phyloP scores from a whole-genome alignment of 2,888 invertebrate genomes.

The Philhelius pedissequus region DNA sequence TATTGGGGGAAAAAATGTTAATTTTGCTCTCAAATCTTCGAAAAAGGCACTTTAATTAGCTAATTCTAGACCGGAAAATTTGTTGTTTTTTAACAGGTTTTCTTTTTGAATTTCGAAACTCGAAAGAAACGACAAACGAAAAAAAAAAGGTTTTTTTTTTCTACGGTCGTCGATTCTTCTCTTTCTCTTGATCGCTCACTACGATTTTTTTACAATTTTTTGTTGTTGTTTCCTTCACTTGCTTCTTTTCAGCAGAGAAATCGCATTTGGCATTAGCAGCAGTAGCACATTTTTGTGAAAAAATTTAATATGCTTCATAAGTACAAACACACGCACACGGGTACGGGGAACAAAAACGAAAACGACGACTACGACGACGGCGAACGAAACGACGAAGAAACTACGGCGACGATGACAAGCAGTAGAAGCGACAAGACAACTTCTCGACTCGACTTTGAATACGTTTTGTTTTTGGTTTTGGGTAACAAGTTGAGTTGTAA shows the following conservation, averaged over 20 bases:
- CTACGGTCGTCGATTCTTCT: conserved; percentile 1
- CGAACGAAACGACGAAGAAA: conserved; percentile 10
- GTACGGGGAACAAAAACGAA: conserved; percentile 43
- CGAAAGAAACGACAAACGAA: conserved; percentile 25
- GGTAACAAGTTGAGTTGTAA: conserved; percentile 65
- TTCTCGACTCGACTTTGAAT: conserved; percentile 39
- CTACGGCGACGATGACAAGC: neutral
- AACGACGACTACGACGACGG: conserved; percentile 30
- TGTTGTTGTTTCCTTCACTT: too few relatives aligned
- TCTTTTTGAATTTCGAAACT: conserved; percentile 48
- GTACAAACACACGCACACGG: conserved; percentile 47
- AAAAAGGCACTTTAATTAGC: conserved; percentile 12
- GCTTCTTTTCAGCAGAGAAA: conserved; percentile 66
- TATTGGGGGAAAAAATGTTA: conserved; percentile 5
- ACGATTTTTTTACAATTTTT: conserved; percentile 12
- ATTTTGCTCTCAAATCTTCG: neutral
- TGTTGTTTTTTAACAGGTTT: conserved; percentile 48
- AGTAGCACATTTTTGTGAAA: conserved; percentile 54
- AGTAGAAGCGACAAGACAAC: conserved; percentile 46
- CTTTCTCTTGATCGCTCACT: conserved; percentile 16
- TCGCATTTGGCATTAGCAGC: conserved; percentile 63
- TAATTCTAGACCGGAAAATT: conserved; percentile 10
- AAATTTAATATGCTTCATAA: conserved; percentile 26
- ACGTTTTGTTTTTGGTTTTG: conserved; percentile 33
- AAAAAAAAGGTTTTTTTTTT: conserved; percentile 41